Base-by-base conservation (phyloP, 2,888 invertebrate species). In the Drosophila sordidula region DNA sequence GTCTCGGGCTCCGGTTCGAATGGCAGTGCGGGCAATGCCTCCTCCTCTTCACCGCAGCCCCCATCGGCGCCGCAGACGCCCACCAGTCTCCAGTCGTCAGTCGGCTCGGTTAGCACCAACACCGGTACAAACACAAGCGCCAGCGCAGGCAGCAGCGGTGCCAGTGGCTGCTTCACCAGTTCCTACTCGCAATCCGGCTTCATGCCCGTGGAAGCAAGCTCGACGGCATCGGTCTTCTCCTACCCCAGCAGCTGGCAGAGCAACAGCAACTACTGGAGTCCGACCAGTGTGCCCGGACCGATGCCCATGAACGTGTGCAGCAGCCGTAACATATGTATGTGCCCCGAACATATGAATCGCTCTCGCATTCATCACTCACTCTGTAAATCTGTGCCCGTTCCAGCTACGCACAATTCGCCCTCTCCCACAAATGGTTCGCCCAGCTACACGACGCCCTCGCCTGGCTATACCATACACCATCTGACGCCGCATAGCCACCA, bases 371-470 rank as follows among this genome's bases (percentile, higher is more conserved):
- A 29, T 9, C 11, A 8, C 26, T 44, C 12, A 22, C 8, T 4
- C 4, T 14, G 5, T 14, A 32, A 34, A 22, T 22, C 42, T 14
- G 9, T 66, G 29, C 8, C 18, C 0, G n/a, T 38, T 34, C 1
- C 11, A 92, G 92, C 91, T 12, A 88, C 92, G 3, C 92, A 92
- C 72, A 90, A 90, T 36, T 92, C 92, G n/a, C 92, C 92, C n/a
- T 92, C 92, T 3, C 91, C 92, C 22, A 91, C 92, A 3, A 91
- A 90, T 38, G 91, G 91, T 5, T 92, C 92, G 5, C 92, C 92
- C 0, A 91, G 85, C 70, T 92, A 92, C 38, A 90, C 91, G 12
- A 89, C 91, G n/a, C 86, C 91, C 11, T 92, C 92, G 14, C 91
- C 92, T 2, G 91, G 91, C 14, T 92, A 92, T 39, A 91, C 92